Base-by-base conservation (phyloP, 1,140 invertebrate species). In the Drosophila serrata region DNA sequence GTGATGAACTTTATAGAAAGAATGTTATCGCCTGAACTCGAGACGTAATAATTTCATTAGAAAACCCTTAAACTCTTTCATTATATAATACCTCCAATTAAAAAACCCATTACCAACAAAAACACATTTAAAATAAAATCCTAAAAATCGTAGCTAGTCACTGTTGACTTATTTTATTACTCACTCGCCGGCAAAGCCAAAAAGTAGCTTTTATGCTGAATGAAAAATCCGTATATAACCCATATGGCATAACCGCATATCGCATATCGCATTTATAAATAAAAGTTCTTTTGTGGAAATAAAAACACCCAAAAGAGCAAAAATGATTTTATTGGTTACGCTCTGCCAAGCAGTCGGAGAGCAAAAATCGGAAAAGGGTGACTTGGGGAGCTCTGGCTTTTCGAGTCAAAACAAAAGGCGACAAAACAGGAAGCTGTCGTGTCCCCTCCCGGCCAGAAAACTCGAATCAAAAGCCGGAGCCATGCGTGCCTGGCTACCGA, bases 101-200 rank as follows among this genome's bases (percentile, higher is more conserved):
- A 69, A 69, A 29, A 8, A 5, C 6, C 11, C 29, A 51, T 58
- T 70, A 70, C 35, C 13, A 13, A 15, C 49, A 17, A 58, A 53
- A 73, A 13, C 29, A 15, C 56, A 33, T 59, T 33, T 8, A 27
- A 43, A 73, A 46, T 62, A 46, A 33, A 39, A 19, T 31, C 19
- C 6, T 45, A 24, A 58, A 40, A 61, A 48, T n/a, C 45, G 53
- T 43, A 58, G 39, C 24, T 9, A 17, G 75, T 79, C 60, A 74
- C 72, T 73, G 65, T 88, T 87, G 70, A 87, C 75, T 80, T 65
- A 51, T 67, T 86, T 87, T 59, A 69, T 85, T 84, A 81, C 67
- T 55, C 55, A 56, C 15, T 22, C 1, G 53, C 29, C n/a, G 49
- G 19, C 35, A 40, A 46, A 9, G 22, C n/a, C 22, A 35, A 31